Evolutionary conservation across 2,797 vertebrate genomes (phyloP).

Genomic region (Alectoris magna): DNA sequence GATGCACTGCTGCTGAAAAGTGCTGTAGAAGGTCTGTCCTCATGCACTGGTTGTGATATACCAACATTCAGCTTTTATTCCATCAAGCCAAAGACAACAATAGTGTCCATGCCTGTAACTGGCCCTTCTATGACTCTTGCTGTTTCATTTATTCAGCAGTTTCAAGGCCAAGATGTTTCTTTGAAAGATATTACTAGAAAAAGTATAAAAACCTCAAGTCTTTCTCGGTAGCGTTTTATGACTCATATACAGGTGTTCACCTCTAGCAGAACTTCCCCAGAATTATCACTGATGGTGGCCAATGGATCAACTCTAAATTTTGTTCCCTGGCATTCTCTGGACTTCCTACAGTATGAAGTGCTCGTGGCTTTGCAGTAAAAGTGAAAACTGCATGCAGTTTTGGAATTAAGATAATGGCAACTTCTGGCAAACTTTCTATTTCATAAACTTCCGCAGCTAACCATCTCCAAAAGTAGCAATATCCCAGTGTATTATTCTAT

Average conservation of each 20-base stretch:
- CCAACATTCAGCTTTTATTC: neutral
- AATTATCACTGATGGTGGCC: conserved; percentile 8
- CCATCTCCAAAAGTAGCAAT: neutral
- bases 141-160: conserved; percentile 17
- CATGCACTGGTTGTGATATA: fast-evolving
- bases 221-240: neutral
- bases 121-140: neutral
- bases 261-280: neutral
- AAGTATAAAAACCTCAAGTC: neutral
- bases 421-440: neutral
- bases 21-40: neutral
- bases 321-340: neutral
- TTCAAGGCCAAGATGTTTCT: neutral
- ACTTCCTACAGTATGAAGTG: neutral
- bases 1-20: fast-evolving
- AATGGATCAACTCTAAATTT: neutral
- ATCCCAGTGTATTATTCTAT: neutral
- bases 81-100: neutral
- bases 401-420: conserved; percentile 33
- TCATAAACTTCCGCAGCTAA: neutral
- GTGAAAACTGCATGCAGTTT: neutral
- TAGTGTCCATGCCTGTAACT: neutral
- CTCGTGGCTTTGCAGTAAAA: neutral
- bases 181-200: neutral
- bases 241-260: neutral